Conservation (phyloP, 2,888 invertebrate species). For the Lepetodrilus schrolli region DNA sequence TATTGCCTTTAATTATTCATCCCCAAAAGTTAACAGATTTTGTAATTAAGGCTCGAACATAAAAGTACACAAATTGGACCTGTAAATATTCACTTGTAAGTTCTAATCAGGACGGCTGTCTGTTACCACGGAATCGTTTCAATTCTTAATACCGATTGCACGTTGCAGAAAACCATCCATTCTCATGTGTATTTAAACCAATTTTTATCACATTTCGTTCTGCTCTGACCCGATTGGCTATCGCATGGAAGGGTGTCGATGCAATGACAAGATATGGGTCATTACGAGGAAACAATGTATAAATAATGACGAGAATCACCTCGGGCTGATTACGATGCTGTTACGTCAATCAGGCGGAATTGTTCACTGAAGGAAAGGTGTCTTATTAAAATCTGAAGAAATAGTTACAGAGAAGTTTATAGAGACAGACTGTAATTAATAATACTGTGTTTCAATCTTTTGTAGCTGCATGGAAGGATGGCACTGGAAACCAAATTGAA, state of each 20-base stretch:
- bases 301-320: neutral
- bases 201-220: neutral
- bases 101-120: neutral
- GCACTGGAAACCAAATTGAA: too few relatives aligned
- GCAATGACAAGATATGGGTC: neutral
- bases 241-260: neutral
- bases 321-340: neutral
- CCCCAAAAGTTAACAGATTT: too few relatives aligned
- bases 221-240: neutral
- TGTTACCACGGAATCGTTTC: too few relatives aligned
- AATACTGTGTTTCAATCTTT: too few relatives aligned
- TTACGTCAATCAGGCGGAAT: neutral
- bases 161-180: neutral
- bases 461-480: too few relatives aligned
- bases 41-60: too few relatives aligned
- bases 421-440: too few relatives aligned
- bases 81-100: neutral
- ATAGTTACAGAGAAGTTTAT: too few relatives aligned
- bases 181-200: neutral
- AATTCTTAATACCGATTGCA: neutral
- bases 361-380: neutral
- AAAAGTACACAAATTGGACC: neutral
- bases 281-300: constrained; percentile 9
- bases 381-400: too few relatives aligned
- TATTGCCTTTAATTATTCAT: too few relatives aligned